Evolutionary conservation across 2,888 invertebrate genomes (phyloP).

Genomic region (Pimpla rufipes): DNA sequence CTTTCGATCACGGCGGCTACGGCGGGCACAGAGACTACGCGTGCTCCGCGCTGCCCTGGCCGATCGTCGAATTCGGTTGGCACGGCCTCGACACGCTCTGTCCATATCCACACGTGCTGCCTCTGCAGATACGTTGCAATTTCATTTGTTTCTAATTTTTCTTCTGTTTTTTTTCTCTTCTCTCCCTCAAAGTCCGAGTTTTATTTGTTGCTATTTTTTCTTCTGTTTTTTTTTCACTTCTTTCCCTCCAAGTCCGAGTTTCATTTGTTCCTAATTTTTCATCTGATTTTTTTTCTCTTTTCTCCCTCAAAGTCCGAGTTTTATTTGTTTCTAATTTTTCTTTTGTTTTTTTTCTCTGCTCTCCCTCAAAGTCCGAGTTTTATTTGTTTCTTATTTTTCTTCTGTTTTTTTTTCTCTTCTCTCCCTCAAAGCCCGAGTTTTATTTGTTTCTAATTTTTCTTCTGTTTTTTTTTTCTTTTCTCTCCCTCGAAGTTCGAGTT

Average conservation of each 20-base stretch:
- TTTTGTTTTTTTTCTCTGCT: not conserved
- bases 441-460: no score
- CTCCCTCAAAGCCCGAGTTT: constrained; percentile 75
- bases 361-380: constrained; percentile 73
- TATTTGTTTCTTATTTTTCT: no score
- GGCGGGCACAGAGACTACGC: constrained; percentile 49
- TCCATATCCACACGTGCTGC: not conserved
- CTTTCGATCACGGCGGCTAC: constrained; percentile 80
- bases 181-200: constrained; percentile 74
- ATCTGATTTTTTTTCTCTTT: not conserved
- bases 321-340: no score
- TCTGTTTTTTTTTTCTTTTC: not conserved
- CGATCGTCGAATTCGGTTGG: constrained; percentile 51
- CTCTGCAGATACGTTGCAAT: not conserved
- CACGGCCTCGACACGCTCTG: constrained; percentile 39
- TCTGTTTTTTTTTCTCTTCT: no score
- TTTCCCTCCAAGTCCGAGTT: no score
- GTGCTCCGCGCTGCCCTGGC: constrained; percentile 39
- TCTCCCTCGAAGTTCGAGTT: constrained; percentile 74
- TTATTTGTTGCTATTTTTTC: no score
- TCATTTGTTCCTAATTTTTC: no score
- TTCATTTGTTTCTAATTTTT: not conserved
- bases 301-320: constrained; percentile 73
- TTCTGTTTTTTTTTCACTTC: no score
- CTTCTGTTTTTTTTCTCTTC: not conserved